A percentile compares a stretch with the other conserved stretches of the same genome.
Conservation (phyloP, 2,113 vertebrate species). For the Aviceda subcristata region DNA sequence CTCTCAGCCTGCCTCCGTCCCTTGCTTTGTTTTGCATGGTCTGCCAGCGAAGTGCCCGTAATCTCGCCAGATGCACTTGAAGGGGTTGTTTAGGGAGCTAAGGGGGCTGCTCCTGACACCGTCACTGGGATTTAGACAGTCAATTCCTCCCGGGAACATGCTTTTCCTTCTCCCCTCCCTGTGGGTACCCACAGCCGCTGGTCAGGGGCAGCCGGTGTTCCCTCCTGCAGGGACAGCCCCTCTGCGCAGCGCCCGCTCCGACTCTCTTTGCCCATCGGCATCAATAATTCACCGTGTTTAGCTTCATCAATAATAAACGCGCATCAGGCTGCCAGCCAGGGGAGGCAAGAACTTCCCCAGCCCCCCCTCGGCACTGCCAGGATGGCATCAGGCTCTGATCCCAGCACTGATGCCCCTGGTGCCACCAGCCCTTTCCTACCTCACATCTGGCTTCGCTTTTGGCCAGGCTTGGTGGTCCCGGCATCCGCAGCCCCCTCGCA, state of each 20-base stretch:
- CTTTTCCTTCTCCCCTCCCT: background rate
- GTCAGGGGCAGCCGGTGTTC: rapidly evolving
- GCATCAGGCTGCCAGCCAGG: background rate
- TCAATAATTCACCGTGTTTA: background rate
- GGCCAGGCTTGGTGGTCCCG: rapidly evolving
- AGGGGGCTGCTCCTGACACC: background rate
- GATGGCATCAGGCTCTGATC: background rate
- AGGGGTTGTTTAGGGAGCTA: background rate
- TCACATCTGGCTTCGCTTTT: background rate
- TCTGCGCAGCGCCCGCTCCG: rapidly evolving
- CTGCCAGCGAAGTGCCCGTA: background rate
- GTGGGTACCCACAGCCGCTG: rapidly evolving
- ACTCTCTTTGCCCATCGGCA: background rate
- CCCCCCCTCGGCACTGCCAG: rapidly evolving
- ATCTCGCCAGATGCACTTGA: background rate
- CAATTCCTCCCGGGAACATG: rapidly evolving
- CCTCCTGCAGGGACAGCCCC: background rate
- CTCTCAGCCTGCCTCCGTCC: background rate
- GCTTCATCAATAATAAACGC: background rate
- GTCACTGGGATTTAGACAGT: background rate
- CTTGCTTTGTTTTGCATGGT: background rate
- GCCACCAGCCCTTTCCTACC: background rate
- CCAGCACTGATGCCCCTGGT: rapidly evolving
- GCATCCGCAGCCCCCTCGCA: rapidly evolving
- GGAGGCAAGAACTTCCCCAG: background rate